Evolutionary conservation across 1,140 invertebrate species (phyloP).

Genomic region (Caenorhabditis briggsae): DNA sequence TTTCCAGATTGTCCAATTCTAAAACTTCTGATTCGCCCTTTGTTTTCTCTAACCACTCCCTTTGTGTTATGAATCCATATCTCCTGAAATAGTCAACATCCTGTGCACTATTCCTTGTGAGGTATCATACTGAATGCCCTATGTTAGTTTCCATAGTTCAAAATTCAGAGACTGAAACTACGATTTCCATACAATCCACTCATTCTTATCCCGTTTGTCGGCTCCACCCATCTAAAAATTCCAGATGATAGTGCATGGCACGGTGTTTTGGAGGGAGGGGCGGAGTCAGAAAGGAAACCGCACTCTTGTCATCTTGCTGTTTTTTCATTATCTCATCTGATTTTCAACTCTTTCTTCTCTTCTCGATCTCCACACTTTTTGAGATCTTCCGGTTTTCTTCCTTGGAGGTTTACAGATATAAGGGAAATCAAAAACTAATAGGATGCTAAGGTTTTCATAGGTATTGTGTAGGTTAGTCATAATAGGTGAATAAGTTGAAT

Average conservation of each 20-base stretch:
- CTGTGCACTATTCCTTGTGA: constrained; percentile 1
- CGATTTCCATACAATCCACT: background rate
- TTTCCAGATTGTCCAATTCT: too few relatives aligned
- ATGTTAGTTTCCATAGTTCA: background rate
- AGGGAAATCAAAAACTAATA: too few relatives aligned
- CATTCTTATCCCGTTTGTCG: background rate
- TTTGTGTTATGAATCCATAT: background rate
- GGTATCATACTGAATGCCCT: background rate
- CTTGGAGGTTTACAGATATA: background rate
- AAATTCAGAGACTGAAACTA: too few relatives aligned
- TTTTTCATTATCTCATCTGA: constrained; percentile 3
- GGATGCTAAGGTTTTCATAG: too few relatives aligned
- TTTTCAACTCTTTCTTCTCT: background rate
- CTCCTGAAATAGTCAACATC: background rate
- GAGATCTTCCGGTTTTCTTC: background rate
- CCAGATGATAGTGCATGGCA: too few relatives aligned
- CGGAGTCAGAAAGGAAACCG: background rate
- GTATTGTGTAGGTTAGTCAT: too few relatives aligned
- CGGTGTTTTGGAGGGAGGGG: too few relatives aligned
- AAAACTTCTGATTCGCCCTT: too few relatives aligned
- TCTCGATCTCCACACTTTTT: too few relatives aligned
- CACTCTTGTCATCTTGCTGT: background rate
- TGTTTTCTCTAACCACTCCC: background rate
- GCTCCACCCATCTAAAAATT: constrained; percentile 16
- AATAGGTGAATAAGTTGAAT: too few relatives aligned